phyloP scores from a whole-genome alignment of 2,797 vertebrate genomes.

The Cryptoprocta ferox region DNA sequence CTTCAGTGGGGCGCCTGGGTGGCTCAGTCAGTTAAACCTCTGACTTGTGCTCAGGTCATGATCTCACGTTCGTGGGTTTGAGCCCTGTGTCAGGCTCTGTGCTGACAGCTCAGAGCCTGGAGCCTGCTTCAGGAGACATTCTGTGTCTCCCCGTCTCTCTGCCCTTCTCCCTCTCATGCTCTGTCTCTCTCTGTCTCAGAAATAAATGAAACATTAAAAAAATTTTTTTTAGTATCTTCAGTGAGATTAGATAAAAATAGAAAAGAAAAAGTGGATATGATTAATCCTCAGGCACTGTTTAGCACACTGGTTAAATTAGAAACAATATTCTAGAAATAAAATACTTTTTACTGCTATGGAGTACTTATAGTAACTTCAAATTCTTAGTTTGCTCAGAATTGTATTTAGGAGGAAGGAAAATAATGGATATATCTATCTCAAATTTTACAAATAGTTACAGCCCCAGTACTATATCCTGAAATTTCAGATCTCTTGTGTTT shows the following conservation, averaged over 20 bases:
- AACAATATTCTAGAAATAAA: conserved; percentile 44
- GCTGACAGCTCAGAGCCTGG: too few species aligned
- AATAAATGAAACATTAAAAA: too few species aligned
- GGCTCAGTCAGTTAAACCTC: too few species aligned
- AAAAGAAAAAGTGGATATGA: neutral
- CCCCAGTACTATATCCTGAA: conserved; percentile 5
- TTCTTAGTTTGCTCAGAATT: conserved; percentile 52
- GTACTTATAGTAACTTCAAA: conserved; percentile 52
- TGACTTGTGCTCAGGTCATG: too few species aligned
- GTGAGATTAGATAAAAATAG: conserved; percentile 47
- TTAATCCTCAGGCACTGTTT: neutral
- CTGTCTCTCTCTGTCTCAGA: too few species aligned
- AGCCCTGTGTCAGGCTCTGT: too few species aligned
- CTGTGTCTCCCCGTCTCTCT: too few species aligned
- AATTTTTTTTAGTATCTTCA: neutral
- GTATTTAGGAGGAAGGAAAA: neutral
- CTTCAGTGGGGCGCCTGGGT: neutral
- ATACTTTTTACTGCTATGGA: conserved; percentile 22
- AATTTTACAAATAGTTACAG: conserved; percentile 26
- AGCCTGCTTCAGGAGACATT: too few species aligned
- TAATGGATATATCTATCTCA: neutral
- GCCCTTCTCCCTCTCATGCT: too few species aligned
- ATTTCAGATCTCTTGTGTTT: conserved; percentile 7
- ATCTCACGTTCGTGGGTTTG: too few species aligned
- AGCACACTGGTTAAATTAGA: conserved; percentile 55